Base-by-base conservation (phyloP, 2,113 vertebrate species). In the Oplegnathus fasciatus region DNA sequence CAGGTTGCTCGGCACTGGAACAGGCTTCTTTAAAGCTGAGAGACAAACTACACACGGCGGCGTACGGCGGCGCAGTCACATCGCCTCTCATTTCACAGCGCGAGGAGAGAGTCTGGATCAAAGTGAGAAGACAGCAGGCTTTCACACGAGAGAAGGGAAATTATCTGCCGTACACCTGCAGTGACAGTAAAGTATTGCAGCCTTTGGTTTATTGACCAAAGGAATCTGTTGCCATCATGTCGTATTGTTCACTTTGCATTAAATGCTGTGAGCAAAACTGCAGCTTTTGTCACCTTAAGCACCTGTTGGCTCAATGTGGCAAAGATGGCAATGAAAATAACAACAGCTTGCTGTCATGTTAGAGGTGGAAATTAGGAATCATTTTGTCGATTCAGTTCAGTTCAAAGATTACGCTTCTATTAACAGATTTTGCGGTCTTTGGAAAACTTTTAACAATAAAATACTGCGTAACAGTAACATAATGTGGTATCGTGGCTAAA, bases 191-290 rank as follows among this genome's bases (percentile, higher is more conserved):
- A 86, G 46, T 46, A 26, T 65, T 78, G 48, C 70, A 77, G 84
- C 61, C 87, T 93, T 93, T 91, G 79, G 88, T 85, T 32, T 85
- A 13, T 88, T 92, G 91, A 91, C 92, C 92, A 92, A 91, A 92
- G 85, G 77, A 88, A 77, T 82, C 60, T 52, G 64, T 79, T 83
- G 54, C 62, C 48, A 65, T 86, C 61, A 30, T 70, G 42, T 88
- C 46, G 28, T 48, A 54, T 75, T 82, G 70, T 88, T 93, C 92
- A 85, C 60, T 86, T 90, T 84, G 75, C 74, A 74, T 92, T 85
- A 72, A 82, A 80, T 54, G 44, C 77, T 18, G 55, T 2, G 69
- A 82, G 69, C 10, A 34, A 42, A 78, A 20, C 26, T 8, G 84
- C 57, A 10, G 92, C 80, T 90, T 92, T 88, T 28, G 74, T 90